phyloP scores from a whole-genome alignment of 2,888 invertebrate species.

The Eupithecia centaureata region DNA sequence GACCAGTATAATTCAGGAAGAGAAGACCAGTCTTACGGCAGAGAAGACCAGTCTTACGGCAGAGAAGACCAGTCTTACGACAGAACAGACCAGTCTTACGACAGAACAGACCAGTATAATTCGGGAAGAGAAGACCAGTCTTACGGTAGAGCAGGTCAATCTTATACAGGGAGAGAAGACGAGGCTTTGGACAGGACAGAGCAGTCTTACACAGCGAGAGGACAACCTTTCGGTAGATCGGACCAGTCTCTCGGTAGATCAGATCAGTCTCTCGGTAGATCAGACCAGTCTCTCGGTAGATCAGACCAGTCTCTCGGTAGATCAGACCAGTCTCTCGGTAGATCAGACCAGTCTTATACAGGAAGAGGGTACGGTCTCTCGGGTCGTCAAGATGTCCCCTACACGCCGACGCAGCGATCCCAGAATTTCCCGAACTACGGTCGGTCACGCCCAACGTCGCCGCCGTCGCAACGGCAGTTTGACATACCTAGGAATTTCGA shows the following conservation, averaged over 20 bases:
- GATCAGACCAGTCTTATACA: constrained; percentile 1
- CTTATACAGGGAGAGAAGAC: background rate
- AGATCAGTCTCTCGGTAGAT: background rate
- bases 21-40: background rate
- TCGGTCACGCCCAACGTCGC: background rate
- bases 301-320: background rate
- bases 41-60: background rate
- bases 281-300: background rate
- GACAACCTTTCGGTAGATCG: background rate
- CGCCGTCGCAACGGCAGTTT: constrained; percentile 16
- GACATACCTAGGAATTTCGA: constrained; percentile 61
- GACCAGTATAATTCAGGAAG: background rate
- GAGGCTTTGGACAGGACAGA: background rate
- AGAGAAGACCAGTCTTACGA: background rate
- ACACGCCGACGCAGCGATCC: constrained; percentile 10
- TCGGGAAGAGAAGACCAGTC: background rate
- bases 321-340: background rate
- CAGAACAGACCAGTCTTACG: background rate
- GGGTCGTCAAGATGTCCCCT: constrained; percentile 45
- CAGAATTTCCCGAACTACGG: constrained; percentile 9
- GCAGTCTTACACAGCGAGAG: background rate
- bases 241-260: background rate
- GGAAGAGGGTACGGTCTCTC: constrained; percentile 48
- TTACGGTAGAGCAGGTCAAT: background rate
- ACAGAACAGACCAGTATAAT: background rate